Percentiles rank a stretch among this genome's conserved stretches.
These are phyloP conservation scores for Oxytorus armatus DNA, from an alignment of 2,888 invertebrate genomes.

Conservation along the genomic window DNA sequence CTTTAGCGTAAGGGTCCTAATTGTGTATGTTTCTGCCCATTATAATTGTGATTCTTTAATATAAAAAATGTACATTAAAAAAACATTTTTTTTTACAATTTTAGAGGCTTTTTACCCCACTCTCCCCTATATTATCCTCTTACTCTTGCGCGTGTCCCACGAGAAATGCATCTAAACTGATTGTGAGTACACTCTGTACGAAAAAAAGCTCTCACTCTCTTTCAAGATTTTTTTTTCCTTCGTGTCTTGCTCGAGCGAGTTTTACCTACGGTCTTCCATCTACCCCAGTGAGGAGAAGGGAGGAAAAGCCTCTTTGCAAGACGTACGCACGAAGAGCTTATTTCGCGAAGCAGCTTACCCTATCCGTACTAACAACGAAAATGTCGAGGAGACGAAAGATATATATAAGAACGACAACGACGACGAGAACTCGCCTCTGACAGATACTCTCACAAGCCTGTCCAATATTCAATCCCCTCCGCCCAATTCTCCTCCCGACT, in stretches of 20 bases:
- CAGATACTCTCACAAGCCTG: slow-evolving; percentile 16
- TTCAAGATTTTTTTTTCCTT: background rate
- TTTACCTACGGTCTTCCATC: background rate
- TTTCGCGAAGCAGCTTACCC: slow-evolving; percentile 61
- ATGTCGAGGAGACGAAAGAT: slow-evolving; percentile 6
- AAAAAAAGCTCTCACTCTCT: background rate
- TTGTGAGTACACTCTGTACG: slow-evolving; percentile 3
- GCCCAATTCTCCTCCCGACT: slow-evolving; percentile 18
- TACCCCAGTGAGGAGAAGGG: too few species aligned
- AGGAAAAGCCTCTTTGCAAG: slow-evolving; percentile 59
- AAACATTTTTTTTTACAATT: too few species aligned
- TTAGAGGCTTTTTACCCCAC: too few species aligned
- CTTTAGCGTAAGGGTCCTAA: too few species aligned
- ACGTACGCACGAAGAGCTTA: slow-evolving; percentile 62
- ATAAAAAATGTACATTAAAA: too few species aligned
- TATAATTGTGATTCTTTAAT: too few species aligned
- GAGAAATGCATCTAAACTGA: background rate
- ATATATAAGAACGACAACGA: slow-evolving; percentile 61
- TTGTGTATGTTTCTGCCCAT: too few species aligned
- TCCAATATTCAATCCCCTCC: slow-evolving; percentile 58
- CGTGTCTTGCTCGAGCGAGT: background rate
- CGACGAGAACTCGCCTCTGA: background rate
- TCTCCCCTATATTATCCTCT: too few species aligned
- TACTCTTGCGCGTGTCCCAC: too few species aligned
- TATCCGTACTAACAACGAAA: slow-evolving; percentile 60